phyloP scores from a whole-genome alignment of 92 coral and sea anemone species.

The Hydrozoanthus gracilis region DNA sequence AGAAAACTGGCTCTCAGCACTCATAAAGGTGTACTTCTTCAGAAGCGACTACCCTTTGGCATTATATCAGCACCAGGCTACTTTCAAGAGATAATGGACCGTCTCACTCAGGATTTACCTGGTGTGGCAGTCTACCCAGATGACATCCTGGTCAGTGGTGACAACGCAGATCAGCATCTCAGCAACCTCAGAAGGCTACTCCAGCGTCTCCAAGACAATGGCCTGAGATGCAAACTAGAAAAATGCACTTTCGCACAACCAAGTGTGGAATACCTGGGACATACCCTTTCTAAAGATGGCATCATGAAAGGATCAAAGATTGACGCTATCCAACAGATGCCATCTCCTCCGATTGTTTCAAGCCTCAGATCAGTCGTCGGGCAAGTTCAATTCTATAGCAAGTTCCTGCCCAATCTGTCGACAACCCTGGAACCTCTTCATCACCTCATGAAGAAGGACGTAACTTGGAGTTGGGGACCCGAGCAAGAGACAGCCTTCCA shows the following conservation, averaged over 20 bases:
- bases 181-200: not conserved
- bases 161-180: not conserved
- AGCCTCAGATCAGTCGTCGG: too few relatives aligned
- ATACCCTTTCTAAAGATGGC: not conserved
- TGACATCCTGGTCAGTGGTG: not conserved
- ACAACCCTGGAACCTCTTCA: too few relatives aligned
- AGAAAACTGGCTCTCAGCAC: not conserved
- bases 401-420: too few relatives aligned
- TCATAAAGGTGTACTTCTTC: not conserved
- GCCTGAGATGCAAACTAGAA: not conserved
- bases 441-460: too few relatives aligned
- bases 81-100: too few relatives aligned
- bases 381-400: too few relatives aligned
- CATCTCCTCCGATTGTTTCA: too few relatives aligned
- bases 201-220: not conserved
- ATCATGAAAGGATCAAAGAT: not conserved
- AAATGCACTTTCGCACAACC: not conserved
- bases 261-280: not conserved
- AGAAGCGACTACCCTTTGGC: slow-evolving; percentile 43
- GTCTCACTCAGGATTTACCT: too few relatives aligned
- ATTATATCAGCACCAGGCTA: too few relatives aligned
- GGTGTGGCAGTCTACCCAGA: not conserved
- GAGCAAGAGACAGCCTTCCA: too few relatives aligned
- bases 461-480: too few relatives aligned
- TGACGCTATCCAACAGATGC: too few relatives aligned